These are phyloP conservation scores for Helicolenus hilgendorfi DNA, from an alignment of 2,797 vertebrate species.

Conservation along the genomic window DNA sequence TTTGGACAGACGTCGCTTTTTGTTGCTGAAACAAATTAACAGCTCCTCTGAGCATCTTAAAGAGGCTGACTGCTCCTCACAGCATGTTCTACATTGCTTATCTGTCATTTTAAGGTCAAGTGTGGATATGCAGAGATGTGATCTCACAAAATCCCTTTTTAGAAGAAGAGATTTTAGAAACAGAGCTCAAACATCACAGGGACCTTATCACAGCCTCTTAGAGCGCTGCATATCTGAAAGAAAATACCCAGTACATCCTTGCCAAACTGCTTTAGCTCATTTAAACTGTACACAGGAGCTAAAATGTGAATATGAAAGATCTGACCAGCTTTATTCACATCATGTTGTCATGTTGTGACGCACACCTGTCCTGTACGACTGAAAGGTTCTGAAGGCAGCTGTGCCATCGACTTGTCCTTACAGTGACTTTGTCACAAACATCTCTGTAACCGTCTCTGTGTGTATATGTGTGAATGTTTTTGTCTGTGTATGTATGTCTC, in stretches of 20 bases:
- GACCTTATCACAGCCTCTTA: neutral
- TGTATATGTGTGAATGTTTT: neutral
- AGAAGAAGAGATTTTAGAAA: constrained; percentile 14
- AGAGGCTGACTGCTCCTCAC: constrained; percentile 4
- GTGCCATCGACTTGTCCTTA: constrained; percentile 6
- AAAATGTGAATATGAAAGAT: neutral
- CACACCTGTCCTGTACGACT: neutral
- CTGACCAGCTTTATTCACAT: neutral
- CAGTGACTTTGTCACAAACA: constrained; percentile 1
- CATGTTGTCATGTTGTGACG: neutral
- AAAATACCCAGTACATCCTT: neutral
- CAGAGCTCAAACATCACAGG: constrained; percentile 8
- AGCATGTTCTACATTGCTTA: constrained; percentile 13
- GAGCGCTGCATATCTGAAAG: neutral
- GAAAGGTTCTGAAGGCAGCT: neutral
- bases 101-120: constrained; percentile 11
- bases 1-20: neutral
- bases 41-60: constrained; percentile 5
- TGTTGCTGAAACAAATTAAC: constrained; percentile 21
- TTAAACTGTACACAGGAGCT: neutral
- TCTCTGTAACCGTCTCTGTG: neutral
- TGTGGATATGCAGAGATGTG: neutral
- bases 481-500: neutral
- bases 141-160: constrained; percentile 24
- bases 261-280: neutral